Evolutionary conservation across 2,888 invertebrate species (phyloP).

Genomic region (Tiliacea citrago): DNA sequence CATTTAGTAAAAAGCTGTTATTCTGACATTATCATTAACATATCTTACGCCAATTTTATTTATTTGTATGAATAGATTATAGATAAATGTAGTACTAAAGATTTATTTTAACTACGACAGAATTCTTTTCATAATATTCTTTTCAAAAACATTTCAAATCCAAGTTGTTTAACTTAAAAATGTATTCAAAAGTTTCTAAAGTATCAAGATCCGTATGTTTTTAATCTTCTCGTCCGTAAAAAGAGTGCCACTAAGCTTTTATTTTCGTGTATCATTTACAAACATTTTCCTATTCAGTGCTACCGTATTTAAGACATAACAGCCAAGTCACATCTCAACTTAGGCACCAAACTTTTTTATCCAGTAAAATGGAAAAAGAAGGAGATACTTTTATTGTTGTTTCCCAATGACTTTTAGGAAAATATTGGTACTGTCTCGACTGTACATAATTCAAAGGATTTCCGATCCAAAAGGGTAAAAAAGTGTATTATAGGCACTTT

Average conservation of each 20-base stretch:
- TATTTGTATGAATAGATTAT: too few species aligned
- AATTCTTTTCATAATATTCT: background rate
- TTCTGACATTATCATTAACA: too few species aligned
- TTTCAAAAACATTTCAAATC: constrained; percentile 7
- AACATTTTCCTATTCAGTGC: constrained; percentile 35
- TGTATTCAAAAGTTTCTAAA: constrained; percentile 16
- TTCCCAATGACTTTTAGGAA: constrained; percentile 49
- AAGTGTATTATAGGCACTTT: too few species aligned
- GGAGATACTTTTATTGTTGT: constrained; percentile 51
- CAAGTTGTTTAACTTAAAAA: background rate
- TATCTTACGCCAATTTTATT: too few species aligned
- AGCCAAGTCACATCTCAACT: constrained; percentile 33
- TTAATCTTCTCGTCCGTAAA: constrained; percentile 21
- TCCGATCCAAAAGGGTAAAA: constrained; percentile 52
- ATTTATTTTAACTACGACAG: background rate
- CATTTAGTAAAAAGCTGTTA: too few species aligned
- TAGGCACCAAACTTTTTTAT: constrained; percentile 53
- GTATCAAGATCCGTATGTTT: constrained; percentile 8
- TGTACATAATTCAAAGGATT: constrained; percentile 61
- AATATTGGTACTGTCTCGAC: constrained; percentile 59
- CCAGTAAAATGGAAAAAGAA: constrained; percentile 47
- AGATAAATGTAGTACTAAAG: too few species aligned
- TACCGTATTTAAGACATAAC: constrained; percentile 40
- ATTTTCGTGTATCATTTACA: constrained; percentile 32
- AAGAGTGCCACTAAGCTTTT: constrained; percentile 30